These are phyloP conservation scores for Porphyrio hochstetteri DNA, from an alignment of 2,113 vertebrate species.

Conservation along the genomic window DNA sequence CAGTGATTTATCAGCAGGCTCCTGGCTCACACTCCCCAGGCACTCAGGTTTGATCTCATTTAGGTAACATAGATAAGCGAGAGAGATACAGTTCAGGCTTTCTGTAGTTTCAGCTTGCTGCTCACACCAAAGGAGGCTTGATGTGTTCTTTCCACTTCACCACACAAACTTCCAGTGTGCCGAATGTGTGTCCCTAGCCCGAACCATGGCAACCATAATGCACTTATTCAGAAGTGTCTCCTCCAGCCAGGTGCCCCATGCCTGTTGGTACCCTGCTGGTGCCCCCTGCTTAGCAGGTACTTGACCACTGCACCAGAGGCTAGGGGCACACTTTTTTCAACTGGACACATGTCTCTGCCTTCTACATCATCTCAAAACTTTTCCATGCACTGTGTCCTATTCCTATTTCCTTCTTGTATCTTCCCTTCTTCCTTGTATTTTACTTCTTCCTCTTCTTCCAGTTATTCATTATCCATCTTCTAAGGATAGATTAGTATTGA, in stretches of 20 bases:
- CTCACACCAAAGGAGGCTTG: not conserved
- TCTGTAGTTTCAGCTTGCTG: not conserved
- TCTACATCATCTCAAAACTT: not conserved
- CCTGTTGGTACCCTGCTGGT: not conserved
- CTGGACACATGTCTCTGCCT: not conserved
- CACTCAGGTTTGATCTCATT: not conserved
- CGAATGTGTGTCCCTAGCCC: not conserved
- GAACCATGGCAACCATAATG: fast-evolving
- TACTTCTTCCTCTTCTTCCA: not conserved
- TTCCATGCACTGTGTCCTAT: not conserved
- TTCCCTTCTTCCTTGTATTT: not conserved
- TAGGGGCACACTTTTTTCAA: not conserved
- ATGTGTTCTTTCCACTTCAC: not conserved
- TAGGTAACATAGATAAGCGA: not conserved
- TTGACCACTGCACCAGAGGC: not conserved
- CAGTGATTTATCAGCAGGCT: constrained; percentile 4
- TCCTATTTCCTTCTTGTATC: not conserved
- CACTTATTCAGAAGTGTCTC: fast-evolving
- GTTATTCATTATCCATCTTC: not conserved
- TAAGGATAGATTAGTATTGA: not conserved
- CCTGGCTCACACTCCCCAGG: not conserved
- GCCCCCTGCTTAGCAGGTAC: not conserved
- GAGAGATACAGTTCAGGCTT: not conserved
- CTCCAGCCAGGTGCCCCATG: not conserved
- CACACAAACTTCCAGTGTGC: not conserved